Base-by-base conservation (phyloP, 23 tunicate species). In the Aplidium turbinatum region DNA sequence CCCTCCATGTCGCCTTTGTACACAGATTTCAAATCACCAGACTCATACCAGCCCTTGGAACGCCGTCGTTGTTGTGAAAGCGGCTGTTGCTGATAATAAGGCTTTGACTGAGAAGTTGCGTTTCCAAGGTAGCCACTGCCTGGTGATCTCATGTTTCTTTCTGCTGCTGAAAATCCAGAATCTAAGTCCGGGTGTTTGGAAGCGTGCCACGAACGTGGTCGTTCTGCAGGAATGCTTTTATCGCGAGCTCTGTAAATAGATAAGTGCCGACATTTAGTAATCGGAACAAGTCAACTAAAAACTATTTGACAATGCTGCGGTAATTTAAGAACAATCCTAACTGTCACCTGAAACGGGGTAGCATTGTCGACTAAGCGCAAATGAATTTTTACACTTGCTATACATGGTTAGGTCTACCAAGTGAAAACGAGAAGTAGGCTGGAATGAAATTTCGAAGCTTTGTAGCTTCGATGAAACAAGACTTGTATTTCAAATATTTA, bases 131-230 rank as follows among this genome's bases (percentile, higher is more conserved):
- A 58, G 4, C 69, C 78, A 24, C 76, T 57, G 33, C 62, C 78
- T 9, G 84, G 92, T 18, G 92, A 77, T 16, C 83, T 56, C 92
- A 85, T 85, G 35, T n/a, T 70, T 1, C 52, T 70, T 22, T 69
- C 76, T 36, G 35, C 82, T 25, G 16, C 22, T 38, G 26, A 27
- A 60, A 27, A 56, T 11, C 25, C 24, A 27, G 76, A 38, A 32
- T 60, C 71, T 9, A 75, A 54, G 27, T 38, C 69, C 20, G 65
- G 35, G 42, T 90, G 90, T 42, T 90, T 90, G 45, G 97, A 90
- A 33, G 97, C 97, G 62, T 90, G 97, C 97, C 97, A 90, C 18
- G 89, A 82, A 22, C 89, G 71, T 30, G 97, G 97, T 31, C 97
- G 79, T 65, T 90, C 97, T 33, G 75, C 38, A 2, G 76, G 64